Conservation (phyloP, 2,888 invertebrate species). For the Thera obeliscata region DNA sequence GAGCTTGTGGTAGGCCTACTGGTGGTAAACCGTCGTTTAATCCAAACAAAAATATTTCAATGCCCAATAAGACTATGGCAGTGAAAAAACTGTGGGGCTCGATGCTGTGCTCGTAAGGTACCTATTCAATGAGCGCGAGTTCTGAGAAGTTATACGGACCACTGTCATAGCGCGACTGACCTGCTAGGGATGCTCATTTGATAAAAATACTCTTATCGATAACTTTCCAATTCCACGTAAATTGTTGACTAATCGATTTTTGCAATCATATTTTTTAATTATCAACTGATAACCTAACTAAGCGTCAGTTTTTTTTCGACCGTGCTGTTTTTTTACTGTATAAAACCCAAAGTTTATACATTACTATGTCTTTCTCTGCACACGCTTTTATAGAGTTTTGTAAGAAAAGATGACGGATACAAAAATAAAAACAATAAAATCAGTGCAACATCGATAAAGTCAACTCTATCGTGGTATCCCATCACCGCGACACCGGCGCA, state of each 20-base stretch:
- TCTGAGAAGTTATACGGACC: conserved; percentile 78
- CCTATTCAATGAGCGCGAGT: conserved; percentile 76
- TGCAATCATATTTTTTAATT: too few species aligned
- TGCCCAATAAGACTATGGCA: conserved; percentile 78
- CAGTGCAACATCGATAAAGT: conserved; percentile 41
- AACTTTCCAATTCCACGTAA: neutral
- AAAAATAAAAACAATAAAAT: conserved; percentile 5
- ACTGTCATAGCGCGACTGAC: conserved; percentile 78
- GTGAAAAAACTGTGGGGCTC: conserved; percentile 67
- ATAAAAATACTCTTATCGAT: conserved; percentile 45
- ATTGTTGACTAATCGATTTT: too few species aligned
- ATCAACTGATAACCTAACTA: too few species aligned
- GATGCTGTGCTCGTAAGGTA: conserved; percentile 71
- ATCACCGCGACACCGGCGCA: conserved; percentile 72
- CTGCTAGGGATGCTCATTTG: conserved; percentile 59
- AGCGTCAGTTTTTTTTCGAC: too few species aligned
- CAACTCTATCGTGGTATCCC: conserved; percentile 41
- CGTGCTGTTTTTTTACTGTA: too few species aligned
- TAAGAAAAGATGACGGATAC: neutral
- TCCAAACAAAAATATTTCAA: conserved; percentile 83
- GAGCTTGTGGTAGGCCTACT: conserved; percentile 24
- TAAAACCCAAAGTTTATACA: too few species aligned
- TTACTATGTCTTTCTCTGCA: too few species aligned
- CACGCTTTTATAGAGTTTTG: too few species aligned
- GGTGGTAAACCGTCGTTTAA: conserved; percentile 78